Percentiles rank a stretch among this genome's conserved stretches.
Evolutionary conservation across 1,140 invertebrate genomes (phyloP).

Genomic region (Bombus picipes): DNA sequence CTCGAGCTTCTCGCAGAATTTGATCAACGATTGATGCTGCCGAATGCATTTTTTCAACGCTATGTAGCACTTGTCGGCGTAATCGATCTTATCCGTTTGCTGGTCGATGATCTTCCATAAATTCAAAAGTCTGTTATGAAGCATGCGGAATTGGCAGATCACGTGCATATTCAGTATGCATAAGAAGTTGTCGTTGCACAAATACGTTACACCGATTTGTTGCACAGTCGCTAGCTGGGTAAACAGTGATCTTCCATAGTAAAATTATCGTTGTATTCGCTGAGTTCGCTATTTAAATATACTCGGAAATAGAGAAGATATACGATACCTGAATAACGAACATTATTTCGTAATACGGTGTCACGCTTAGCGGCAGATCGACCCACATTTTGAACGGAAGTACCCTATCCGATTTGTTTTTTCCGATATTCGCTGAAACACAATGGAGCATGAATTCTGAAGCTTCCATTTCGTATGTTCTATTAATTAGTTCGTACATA

Average conservation of each 20-base stretch:
- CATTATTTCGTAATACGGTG: constrained; percentile 65
- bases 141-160: constrained; percentile 60
- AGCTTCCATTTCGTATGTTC: background rate
- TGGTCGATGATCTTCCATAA: background rate
- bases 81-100: background rate
- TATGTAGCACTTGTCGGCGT: background rate
- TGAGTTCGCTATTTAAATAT: background rate
- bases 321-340: constrained; percentile 37
- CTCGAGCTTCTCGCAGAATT: constrained; percentile 48
- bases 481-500: background rate
- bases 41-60: constrained; percentile 12
- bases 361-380: constrained; percentile 37
- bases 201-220: constrained; percentile 52
- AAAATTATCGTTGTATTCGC: background rate
- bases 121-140: constrained; percentile 49
- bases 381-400: constrained; percentile 64
- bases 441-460: background rate
- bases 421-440: constrained; percentile 24
- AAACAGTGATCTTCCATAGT: background rate
- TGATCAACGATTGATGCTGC: constrained; percentile 58
- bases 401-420: constrained; percentile 54
- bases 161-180: constrained; percentile 54
- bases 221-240: constrained; percentile 16
- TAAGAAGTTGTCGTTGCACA: constrained; percentile 62
- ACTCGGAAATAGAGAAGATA: background rate